Conservation (phyloP, 1,140 invertebrate genomes). For the Trichonephila clavata region DNA sequence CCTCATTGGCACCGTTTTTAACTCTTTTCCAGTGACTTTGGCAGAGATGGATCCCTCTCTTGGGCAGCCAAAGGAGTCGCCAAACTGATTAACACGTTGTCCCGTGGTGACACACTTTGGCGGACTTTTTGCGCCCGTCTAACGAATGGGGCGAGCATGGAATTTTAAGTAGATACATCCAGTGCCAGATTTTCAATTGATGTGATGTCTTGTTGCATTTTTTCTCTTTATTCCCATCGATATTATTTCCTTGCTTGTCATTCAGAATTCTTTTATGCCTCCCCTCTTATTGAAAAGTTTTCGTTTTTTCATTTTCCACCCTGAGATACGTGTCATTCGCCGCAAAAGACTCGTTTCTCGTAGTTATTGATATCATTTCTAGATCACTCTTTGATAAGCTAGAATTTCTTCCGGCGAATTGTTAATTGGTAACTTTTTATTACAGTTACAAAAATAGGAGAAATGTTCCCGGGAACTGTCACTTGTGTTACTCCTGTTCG, state of each 20-base stretch:
- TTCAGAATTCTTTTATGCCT: background rate
- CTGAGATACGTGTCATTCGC: background rate
- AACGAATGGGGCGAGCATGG: constrained; percentile 41
- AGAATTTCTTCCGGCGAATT: constrained; percentile 1
- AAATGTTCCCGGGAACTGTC: background rate
- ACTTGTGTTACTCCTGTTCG: background rate
- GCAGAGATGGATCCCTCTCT: constrained; percentile 22
- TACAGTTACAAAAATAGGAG: background rate
- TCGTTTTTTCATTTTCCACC: background rate
- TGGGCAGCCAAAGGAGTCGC: constrained; percentile 29
- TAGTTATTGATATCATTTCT: constrained; percentile 2
- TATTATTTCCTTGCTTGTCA: constrained; percentile 34
- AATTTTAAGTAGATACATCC: constrained; percentile 40
- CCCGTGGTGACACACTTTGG: constrained; percentile 36
- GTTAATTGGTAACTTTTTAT: constrained; percentile 26
- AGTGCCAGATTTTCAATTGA: constrained; percentile 36
- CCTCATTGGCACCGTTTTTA: background rate
- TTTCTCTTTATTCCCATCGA: background rate
- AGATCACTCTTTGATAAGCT: background rate
- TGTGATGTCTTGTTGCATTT: constrained; percentile 3
- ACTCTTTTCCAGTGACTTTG: constrained; percentile 7
- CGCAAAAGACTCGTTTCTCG: background rate
- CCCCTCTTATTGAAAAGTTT: background rate
- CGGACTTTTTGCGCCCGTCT: constrained; percentile 7
- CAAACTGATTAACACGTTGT: constrained; percentile 43